Evolutionary conservation across 2,113 vertebrate genomes (phyloP).

Genomic region (Halcyon malimbica): DNA sequence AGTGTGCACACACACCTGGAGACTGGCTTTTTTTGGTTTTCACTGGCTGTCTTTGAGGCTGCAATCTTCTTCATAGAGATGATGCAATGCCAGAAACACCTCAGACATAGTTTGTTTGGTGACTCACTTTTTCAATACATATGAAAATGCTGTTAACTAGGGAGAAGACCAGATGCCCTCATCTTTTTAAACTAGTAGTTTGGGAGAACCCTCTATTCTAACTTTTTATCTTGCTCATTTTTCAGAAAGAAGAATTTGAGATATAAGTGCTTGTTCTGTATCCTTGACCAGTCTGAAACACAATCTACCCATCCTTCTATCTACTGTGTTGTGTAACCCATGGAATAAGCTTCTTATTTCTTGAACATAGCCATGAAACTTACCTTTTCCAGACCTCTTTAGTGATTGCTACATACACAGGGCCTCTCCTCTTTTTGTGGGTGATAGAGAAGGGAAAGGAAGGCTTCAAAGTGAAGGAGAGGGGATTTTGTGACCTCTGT

Average conservation of each 20-base stretch:
- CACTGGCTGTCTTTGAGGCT: background rate
- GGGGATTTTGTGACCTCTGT: background rate
- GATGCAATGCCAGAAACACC: background rate
- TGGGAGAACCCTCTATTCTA: background rate
- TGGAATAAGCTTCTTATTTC: background rate
- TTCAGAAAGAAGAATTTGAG: background rate
- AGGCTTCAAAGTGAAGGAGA: background rate
- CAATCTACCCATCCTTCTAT: background rate
- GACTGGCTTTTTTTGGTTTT: background rate
- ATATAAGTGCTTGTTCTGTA: background rate
- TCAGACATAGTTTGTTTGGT: background rate
- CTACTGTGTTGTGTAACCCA: background rate
- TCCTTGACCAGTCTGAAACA: background rate
- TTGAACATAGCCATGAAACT: rapidly evolving
- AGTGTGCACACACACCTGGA: background rate
- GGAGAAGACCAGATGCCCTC: background rate
- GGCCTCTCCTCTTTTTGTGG: background rate
- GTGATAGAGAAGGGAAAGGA: background rate
- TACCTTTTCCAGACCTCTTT: background rate
- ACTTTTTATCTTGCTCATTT: background rate
- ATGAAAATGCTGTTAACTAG: background rate
- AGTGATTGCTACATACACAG: no score
- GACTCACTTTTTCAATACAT: background rate
- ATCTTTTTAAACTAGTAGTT: background rate
- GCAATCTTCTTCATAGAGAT: background rate